These are phyloP conservation scores for Notarius quadriscutis DNA, from an alignment of 2,113 vertebrate species.

Conservation along the genomic window DNA sequence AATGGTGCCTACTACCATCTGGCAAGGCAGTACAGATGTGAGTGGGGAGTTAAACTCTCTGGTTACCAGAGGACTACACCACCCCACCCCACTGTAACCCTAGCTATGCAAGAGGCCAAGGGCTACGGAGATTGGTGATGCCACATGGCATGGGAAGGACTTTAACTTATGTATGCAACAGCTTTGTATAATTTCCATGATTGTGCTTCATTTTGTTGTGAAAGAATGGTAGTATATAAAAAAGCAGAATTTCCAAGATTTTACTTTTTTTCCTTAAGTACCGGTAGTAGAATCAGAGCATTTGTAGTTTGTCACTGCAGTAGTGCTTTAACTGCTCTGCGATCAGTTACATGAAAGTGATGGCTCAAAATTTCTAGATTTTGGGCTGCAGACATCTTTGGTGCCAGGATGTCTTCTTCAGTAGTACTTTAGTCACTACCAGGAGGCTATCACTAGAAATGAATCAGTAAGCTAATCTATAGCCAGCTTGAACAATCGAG, in stretches of 20 bases:
- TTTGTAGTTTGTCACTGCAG: conserved; percentile 8
- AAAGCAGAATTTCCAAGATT: not conserved
- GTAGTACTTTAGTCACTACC: not conserved
- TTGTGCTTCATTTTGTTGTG: not conserved
- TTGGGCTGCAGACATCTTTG: conserved; percentile 6
- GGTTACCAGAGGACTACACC: no score
- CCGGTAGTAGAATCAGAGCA: not conserved
- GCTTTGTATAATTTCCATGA: not conserved
- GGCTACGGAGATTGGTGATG: no score
- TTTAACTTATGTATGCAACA: no score
- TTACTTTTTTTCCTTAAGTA: not conserved
- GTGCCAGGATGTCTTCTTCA: conserved; percentile 5
- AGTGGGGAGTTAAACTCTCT: no score
- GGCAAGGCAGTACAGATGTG: no score
- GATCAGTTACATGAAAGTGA: conserved; percentile 3
- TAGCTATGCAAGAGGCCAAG: no score
- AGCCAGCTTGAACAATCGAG: not conserved
- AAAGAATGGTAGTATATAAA: not conserved
- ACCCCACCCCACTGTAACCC: no score
- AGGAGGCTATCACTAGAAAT: not conserved
- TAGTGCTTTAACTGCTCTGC: not conserved
- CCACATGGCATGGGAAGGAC: no score
- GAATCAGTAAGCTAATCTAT: conserved; percentile 23
- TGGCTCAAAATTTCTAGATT: conserved; percentile 19
- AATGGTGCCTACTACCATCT: no score